Evolutionary conservation across 2,797 vertebrate genomes (phyloP).

Genomic region (Coccyzus lansbergi): DNA sequence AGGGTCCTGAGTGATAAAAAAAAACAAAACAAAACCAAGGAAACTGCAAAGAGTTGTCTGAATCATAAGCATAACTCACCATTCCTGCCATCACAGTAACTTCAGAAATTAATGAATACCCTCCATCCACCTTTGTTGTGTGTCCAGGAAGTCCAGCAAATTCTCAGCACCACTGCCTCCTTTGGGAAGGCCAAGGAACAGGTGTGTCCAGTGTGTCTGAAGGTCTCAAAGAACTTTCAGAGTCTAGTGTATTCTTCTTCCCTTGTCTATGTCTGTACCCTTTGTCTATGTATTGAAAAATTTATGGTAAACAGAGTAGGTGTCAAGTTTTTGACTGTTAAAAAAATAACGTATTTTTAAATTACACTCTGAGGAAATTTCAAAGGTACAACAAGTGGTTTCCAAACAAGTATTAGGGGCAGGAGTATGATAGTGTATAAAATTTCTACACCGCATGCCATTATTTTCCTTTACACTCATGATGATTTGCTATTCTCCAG

Average conservation of each 20-base stretch:
- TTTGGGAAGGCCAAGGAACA: not conserved
- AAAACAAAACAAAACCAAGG: not conserved
- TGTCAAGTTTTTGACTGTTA: not conserved
- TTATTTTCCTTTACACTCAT: not conserved
- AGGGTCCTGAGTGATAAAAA: rapidly evolving
- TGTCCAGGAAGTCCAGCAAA: not conserved
- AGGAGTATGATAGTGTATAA: not conserved
- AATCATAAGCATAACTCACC: not conserved
- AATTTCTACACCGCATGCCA: not conserved
- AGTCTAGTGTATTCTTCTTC: not conserved
- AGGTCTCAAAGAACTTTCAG: not conserved
- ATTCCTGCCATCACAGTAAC: not conserved
- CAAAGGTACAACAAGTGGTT: not conserved
- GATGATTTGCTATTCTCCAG: not conserved
- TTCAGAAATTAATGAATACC: not conserved
- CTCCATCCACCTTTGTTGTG: not conserved
- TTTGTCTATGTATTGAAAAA: not conserved
- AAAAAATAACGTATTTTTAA: not conserved
- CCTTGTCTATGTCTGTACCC: rapidly evolving
- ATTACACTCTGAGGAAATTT: not conserved
- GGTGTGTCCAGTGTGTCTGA: not conserved
- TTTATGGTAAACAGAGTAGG: not conserved
- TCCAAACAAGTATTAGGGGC: not conserved
- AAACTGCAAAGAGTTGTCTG: not conserved
- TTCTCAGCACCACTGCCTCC: not conserved